These are phyloP conservation scores for Macropis europaea DNA, from an alignment of 2,888 invertebrate genomes.

Conservation along the genomic window DNA sequence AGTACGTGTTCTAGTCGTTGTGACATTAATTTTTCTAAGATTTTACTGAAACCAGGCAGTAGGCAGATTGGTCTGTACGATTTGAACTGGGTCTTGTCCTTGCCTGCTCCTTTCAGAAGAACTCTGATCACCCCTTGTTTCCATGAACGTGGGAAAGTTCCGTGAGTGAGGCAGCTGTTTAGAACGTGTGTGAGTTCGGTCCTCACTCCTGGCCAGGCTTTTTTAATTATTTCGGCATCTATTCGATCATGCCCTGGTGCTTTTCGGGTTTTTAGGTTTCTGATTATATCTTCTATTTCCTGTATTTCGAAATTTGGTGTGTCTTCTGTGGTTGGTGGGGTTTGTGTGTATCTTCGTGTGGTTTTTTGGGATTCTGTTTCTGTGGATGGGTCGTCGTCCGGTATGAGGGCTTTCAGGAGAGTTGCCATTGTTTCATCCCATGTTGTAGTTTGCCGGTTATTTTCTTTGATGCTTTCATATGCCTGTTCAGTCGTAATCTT, in stretches of 20 bases:
- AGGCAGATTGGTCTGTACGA: slow-evolving; percentile 20
- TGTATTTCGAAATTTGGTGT: background rate
- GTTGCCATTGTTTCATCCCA: background rate
- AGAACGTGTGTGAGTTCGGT: background rate
- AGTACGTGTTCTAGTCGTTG: background rate
- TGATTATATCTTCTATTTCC: background rate
- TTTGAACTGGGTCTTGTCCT: background rate
- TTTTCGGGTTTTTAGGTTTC: background rate
- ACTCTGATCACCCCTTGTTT: background rate
- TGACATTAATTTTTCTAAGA: background rate
- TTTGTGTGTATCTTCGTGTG: background rate
- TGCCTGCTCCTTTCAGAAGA: background rate
- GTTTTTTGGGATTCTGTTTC: background rate
- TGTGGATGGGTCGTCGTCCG: background rate
- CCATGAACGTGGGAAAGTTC: background rate
- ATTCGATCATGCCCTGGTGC: background rate
- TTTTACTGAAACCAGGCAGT: background rate
- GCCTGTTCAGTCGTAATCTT: background rate
- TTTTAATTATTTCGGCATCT: background rate
- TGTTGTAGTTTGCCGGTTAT: background rate
- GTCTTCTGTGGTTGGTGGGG: background rate
- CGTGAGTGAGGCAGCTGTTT: background rate
- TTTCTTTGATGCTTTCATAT: background rate
- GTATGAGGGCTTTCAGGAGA: background rate
- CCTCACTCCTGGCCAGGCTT: background rate